Evolutionary conservation across 2,888 invertebrate genomes (phyloP), one percentile per base, ranked within the genome.

Genomic region (Drosophila pseudotalamancana): DNA sequence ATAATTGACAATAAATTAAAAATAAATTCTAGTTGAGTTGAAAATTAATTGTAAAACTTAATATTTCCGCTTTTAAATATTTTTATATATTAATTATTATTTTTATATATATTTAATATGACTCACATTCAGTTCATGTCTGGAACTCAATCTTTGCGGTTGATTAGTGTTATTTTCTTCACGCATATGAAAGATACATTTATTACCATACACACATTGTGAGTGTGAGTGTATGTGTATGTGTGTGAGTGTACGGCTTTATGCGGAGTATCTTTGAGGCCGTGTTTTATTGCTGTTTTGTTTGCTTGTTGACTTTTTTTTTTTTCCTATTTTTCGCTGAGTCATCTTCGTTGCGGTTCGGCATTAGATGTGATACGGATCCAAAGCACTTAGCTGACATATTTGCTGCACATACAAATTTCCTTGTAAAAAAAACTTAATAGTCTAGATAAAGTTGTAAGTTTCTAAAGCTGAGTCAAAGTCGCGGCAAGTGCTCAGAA

Each of bases 381-480:
- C 43, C 62, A 66, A 66, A 74, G 78, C 82, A 81, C 85, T 85
- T 82, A 71, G 61, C 79, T 73, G 77, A 77, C 84, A 87, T 87
- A 82, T 80, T 86, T 85, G 72, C 67, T 63, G 73, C 77, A 72
- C 67, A 76, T 76, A 55, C 67, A 75, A 76, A 69, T 72, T 75
- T 75, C 67, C 73, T 70, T 80, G 85, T 80, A 66, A 71, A 81
- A 77, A 66, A 71, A 81, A 77, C 74, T 64, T 77, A 81, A 87
- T 80, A 77, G 77, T 77, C 87, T 87, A 81, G 84, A 81, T 81
- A 80, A 85, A 84, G 74, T 84, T 82, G 62, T 53, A 48, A 62
- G 64, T 56, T 54, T 34, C 35, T 25, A 14, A 35, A 56, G 49
- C 66, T 57, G 50, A 51, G 31, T 11, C 48, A 42, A 65, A 66